Base-by-base conservation (phyloP, 2,797 vertebrate species). In the Steatocranus sp. region DNA sequence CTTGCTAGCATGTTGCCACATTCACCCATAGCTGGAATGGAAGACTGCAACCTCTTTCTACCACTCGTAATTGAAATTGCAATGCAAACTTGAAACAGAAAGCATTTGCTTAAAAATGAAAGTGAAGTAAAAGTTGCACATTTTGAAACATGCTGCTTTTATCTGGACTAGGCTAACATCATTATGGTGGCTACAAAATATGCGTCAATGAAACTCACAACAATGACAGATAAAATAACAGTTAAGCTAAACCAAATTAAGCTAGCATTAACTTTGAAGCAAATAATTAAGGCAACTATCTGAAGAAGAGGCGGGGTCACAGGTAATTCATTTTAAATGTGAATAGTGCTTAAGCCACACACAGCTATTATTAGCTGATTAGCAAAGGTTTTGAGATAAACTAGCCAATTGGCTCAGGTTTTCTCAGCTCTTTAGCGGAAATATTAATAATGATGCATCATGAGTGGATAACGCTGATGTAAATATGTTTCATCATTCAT, bases 271-370 rank as follows among this genome's bases (percentile, higher is more conserved):
- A 46, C 15, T 46, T 27, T 46, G 9, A 46, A 46, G 41, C 23
- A 70, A 46, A 27, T 43, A 70, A 70, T 11, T 70, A 18, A 70
- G 23, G 66, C 23, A 70, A 3, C 41, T 70, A 70, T 41, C 66
- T 11, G 41, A 70, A 46, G 17, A 46, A 46, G 23, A 30, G 66
- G 25, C 4, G 0, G 41, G 23, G 11, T 7, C 15, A 46, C 23
- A 46, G 41, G 41, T 27, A 27, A 46, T 3, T 2, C 66, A 70
- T 27, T 70, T 70, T 70, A 70, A 23, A 41, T 68, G 61, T 27
- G 23, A 9, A 27, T 9, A 46, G 14, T 8, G 1, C 2, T 27
- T 70, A 43, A 18, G 38, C 8, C 0, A 1, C 23, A 46, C 3
- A 2, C 66, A 18, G 6, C 41, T 70, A 27, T 70, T 43, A 11